These are phyloP conservation scores for Oreortyx pictus DNA, from an alignment of 2,797 vertebrate species.

Conservation along the genomic window DNA sequence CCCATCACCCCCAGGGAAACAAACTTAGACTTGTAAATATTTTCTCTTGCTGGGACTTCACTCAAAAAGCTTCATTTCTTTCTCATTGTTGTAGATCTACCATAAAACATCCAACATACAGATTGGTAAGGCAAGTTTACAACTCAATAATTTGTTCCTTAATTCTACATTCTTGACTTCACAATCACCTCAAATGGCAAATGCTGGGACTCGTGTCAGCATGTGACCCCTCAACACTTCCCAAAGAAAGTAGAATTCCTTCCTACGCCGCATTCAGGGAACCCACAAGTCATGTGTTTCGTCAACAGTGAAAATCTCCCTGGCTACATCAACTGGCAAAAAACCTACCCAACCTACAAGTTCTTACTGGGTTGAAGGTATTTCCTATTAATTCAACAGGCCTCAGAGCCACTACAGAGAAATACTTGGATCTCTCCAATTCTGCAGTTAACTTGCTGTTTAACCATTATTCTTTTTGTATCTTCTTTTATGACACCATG, in stretches of 20 bases:
- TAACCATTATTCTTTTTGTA: constrained; percentile 52
- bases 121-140: rapidly evolving
- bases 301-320: neutral
- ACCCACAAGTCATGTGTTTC: neutral
- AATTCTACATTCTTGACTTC: neutral
- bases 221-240: rapidly evolving
- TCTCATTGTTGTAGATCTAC: neutral
- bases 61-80: neutral
- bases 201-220: neutral
- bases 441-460: neutral
- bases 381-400: neutral
- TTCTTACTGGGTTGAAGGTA: neutral
- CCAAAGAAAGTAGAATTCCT: neutral
- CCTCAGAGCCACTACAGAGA: neutral
- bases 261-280: neutral
- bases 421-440: neutral
- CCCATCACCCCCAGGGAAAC: neutral
- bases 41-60: constrained; percentile 4
- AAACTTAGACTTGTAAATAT: constrained; percentile 61
- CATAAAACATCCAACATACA: neutral
- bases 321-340: rapidly evolving
- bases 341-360: neutral
- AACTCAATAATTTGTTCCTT: neutral
- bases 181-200: neutral
- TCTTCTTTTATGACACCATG: constrained; percentile 26